Conservation (phyloP, 1,140 invertebrate genomes). For the Carposina sasakii region DNA sequence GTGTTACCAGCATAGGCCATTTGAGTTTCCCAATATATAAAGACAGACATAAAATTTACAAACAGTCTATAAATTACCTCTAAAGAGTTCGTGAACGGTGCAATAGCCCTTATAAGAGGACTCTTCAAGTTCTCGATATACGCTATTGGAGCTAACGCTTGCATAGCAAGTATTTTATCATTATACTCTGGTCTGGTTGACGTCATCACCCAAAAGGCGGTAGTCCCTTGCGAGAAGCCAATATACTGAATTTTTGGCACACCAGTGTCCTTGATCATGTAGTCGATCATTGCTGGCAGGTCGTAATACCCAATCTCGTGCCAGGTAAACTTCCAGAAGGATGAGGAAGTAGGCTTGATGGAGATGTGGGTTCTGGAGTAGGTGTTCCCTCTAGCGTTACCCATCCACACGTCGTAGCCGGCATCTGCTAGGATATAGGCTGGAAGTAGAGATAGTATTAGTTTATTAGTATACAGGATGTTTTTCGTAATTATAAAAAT, state of each 20-base stretch:
- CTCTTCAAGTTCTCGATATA: slow-evolving; percentile 79
- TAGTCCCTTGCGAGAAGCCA: slow-evolving; percentile 76
- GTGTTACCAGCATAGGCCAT: no score
- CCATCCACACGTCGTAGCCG: slow-evolving; percentile 82
- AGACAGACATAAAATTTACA: no score
- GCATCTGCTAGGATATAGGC: slow-evolving; percentile 76
- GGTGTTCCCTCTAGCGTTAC: slow-evolving; percentile 77
- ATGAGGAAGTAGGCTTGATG: slow-evolving; percentile 61
- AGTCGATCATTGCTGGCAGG: slow-evolving; percentile 84
- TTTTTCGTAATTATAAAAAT: no score
- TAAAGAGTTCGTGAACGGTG: slow-evolving; percentile 74
- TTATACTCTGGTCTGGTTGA: slow-evolving; percentile 78
- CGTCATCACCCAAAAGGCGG: slow-evolving; percentile 76
- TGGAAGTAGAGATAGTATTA: no score
- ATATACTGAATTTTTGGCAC: slow-evolving; percentile 74
- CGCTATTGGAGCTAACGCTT: slow-evolving; percentile 82
- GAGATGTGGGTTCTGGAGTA: slow-evolving; percentile 73
- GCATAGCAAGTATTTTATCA: slow-evolving; percentile 76
- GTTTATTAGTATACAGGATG: no score
- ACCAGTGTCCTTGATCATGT: slow-evolving; percentile 74
- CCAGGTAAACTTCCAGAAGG: slow-evolving; percentile 80
- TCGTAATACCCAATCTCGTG: slow-evolving; percentile 84
- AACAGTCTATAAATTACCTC: slow-evolving; percentile 73
- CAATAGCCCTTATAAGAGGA: slow-evolving; percentile 75
- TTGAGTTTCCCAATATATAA: no score